A percentile compares a stretch with the other conserved stretches of the same genome.
Conservation (phyloP, 2,113 vertebrate species). For the Eulemur macaco region DNA sequence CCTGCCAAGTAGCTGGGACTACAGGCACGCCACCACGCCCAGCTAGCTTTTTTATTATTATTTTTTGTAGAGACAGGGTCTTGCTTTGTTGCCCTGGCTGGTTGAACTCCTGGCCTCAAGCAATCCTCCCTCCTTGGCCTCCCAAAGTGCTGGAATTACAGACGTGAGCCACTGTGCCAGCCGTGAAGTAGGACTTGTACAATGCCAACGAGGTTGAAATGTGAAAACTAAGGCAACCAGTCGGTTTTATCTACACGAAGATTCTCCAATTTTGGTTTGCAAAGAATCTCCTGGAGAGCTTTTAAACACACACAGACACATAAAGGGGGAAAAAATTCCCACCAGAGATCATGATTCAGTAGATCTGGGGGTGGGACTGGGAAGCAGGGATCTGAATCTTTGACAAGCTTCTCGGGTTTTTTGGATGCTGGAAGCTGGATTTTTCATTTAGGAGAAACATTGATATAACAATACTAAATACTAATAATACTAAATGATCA, state of each 20-base stretch:
- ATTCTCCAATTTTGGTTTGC: neutral
- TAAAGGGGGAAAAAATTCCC: neutral
- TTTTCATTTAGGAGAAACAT: conserved; percentile 22
- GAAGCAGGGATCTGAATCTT: neutral
- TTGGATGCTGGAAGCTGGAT: neutral
- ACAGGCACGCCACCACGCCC: too few relatives aligned
- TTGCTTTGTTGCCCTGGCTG: too few relatives aligned
- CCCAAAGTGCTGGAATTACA: too few relatives aligned
- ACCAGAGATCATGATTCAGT: neutral
- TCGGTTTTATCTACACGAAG: neutral
- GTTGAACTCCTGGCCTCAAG: too few relatives aligned
- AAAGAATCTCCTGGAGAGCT: neutral
- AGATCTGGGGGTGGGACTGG: neutral
- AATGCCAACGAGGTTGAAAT: neutral
- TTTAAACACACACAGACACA: neutral
- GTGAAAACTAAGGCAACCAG: neutral
- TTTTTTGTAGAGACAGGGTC: too few relatives aligned
- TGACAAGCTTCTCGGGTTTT: neutral
- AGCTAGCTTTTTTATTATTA: too few relatives aligned
- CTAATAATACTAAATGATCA: neutral
- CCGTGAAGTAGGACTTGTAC: neutral
- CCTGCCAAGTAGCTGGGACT: too few relatives aligned
- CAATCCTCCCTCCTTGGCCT: too few relatives aligned
- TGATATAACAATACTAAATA: neutral
- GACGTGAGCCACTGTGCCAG: too few relatives aligned